phyloP scores from a whole-genome alignment of 2,113 vertebrate genomes.

The Hirundichthys speculiger region DNA sequence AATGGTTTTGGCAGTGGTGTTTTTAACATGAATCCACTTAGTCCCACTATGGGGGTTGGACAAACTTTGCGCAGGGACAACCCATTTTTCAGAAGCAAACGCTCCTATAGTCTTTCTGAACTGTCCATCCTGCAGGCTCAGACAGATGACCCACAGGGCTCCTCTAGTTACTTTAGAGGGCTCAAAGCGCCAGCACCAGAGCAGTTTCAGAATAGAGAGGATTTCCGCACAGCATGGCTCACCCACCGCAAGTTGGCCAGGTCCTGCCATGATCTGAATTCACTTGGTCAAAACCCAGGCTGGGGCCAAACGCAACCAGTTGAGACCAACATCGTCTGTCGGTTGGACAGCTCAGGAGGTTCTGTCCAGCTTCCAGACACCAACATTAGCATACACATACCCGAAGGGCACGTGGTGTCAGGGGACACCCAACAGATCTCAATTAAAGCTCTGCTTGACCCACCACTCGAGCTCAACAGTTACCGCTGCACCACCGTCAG shows the following conservation, averaged over 20 bases:
- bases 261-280: constrained; percentile 94
- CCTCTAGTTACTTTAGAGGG: constrained; percentile 82
- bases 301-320: constrained; percentile 97
- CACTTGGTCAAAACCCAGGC: constrained; percentile 92
- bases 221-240: constrained; percentile 94
- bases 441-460: constrained; percentile 92
- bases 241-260: constrained; percentile 94
- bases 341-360: constrained; percentile 90
- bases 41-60: constrained; percentile 55
- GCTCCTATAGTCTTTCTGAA: constrained; percentile 96
- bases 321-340: constrained; percentile 93
- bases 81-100: constrained; percentile 94
- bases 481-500: constrained; percentile 91
- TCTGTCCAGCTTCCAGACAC: constrained; percentile 93
- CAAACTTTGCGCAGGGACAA: constrained; percentile 84
- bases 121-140: constrained; percentile 91
- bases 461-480: constrained; percentile 91
- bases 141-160: constrained; percentile 63
- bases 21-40: constrained; percentile 77
- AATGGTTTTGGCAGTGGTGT: constrained; percentile 77
- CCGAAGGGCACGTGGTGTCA: constrained; percentile 87
- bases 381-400: constrained; percentile 89
- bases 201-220: constrained; percentile 95
- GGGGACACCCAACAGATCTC: constrained; percentile 94
- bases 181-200: constrained; percentile 93